Percentiles rank a stretch among this genome's conserved stretches.
phyloP scores from a whole-genome alignment of 2,797 vertebrate species.

The Clarias laeviceps region DNA sequence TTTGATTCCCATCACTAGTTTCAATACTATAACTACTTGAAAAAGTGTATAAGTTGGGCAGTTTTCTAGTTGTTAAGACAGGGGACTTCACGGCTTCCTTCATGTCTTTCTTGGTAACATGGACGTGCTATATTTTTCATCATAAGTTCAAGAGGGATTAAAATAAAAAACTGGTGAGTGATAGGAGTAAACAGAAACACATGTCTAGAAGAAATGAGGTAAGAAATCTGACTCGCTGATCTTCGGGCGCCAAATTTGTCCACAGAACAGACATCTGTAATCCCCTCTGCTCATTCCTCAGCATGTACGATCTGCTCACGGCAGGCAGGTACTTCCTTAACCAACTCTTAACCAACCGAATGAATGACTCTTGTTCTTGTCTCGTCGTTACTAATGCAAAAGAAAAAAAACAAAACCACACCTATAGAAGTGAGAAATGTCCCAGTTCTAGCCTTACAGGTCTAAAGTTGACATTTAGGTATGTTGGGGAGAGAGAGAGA shows the following conservation, averaged over 20 bases:
- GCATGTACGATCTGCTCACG: conserved; percentile 47
- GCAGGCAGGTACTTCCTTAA: conserved; percentile 39
- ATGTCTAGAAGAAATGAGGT: not conserved
- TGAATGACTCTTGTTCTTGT: not conserved
- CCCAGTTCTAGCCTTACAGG: not conserved
- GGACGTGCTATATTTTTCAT: not conserved
- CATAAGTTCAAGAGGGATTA: too few species aligned
- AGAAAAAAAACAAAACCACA: not conserved
- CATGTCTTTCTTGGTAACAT: too few species aligned
- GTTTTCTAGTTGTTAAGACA: too few species aligned
- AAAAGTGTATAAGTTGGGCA: too few species aligned
- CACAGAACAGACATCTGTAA: conserved; percentile 25
- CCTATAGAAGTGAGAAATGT: not conserved
- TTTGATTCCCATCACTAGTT: too few species aligned
- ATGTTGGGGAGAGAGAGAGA: too few species aligned
- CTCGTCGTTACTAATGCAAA: not conserved
- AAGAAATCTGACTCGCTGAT: not conserved
- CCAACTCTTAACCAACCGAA: conserved; percentile 31
- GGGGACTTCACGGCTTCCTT: too few species aligned
- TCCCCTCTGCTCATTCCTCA: conserved; percentile 45
- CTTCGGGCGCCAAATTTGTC: conserved; percentile 18
- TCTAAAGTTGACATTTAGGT: not conserved
- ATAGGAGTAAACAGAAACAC: not conserved
- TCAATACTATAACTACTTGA: too few species aligned
- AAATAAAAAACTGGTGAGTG: not conserved